These are phyloP conservation scores for Aphidoletes aphidimyza DNA, from an alignment of 2,888 invertebrate genomes.

Conservation along the genomic window DNA sequence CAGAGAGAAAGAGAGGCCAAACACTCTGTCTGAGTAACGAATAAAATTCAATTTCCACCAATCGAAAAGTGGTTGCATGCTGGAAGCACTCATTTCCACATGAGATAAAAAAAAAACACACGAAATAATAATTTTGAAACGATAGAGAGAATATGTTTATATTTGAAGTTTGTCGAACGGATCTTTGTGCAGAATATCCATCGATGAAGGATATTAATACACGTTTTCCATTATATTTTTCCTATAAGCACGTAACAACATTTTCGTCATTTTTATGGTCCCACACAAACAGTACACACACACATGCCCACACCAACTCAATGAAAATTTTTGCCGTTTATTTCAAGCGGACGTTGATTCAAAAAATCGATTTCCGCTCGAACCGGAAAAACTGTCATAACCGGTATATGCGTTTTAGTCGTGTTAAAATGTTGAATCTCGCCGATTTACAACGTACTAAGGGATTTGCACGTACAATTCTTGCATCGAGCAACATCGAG, in stretches of 20 bases:
- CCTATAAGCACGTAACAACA: neutral
- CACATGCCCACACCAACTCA: too few relatives aligned
- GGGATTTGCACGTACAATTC: neutral
- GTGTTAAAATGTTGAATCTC: neutral
- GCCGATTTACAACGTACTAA: neutral
- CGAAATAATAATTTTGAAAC: too few relatives aligned
- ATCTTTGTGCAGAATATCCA: neutral
- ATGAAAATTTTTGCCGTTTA: constrained; percentile 6
- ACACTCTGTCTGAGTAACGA: neutral
- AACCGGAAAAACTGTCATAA: constrained; percentile 51
- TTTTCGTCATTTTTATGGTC: neutral
- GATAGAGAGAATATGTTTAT: neutral
- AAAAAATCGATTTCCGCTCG: constrained; percentile 41
- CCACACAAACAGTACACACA: too few relatives aligned
- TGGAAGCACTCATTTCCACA: neutral
- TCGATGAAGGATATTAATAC: constrained; percentile 1
- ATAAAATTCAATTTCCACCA: constrained; percentile 4
- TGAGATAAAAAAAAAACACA: too few relatives aligned
- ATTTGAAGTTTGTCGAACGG: constrained; percentile 25
- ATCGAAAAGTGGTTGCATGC: neutral
- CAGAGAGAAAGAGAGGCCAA: neutral
- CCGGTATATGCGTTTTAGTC: constrained; percentile 20
- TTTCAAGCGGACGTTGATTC: neutral
- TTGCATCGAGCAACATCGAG: neutral
- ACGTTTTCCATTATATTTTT: neutral